Base-by-base conservation (phyloP, 2,113 vertebrate genomes). In the Hippocampus comes region DNA sequence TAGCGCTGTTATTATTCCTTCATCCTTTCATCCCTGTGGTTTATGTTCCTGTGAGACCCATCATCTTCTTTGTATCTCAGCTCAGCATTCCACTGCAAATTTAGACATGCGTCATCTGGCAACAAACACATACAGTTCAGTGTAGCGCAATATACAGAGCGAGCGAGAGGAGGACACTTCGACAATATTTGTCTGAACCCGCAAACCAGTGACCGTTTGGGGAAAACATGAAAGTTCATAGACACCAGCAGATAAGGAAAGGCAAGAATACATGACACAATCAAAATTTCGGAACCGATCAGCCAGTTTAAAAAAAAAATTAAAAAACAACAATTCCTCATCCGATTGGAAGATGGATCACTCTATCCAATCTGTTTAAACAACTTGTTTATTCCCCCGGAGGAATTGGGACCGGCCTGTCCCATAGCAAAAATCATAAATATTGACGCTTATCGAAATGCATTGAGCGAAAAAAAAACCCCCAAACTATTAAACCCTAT, bases 11-110 rank as follows among this genome's bases (percentile, higher is more conserved):
- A 51, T 70, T 76, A 43, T 72, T 78, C 64, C 27, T n/a, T 38
- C 38, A 4, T 75, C 63, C 67, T 81, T 76, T 84, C 75, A 73
- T 80, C 72, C 53, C 41, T 63, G 34, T 72, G 27, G 30, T 67
- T 73, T 76, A 67, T 78, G 74, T 68, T 63, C 49, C 72, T 79
- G 56, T 57, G 70, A 71, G 34, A 69, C 75, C 63, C 68, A 73
- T 70, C 66, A 76, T 72, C 72, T 30, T 68, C 74, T 43, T 68
- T 67, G 69, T 75, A 60, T 81, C 76, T 87, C 68, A 46, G 51
- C 79, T 46, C 72, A 63, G 84, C 87, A 81, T 91, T 82, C 72
- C 82, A 81, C 84, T 74, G 77, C 66, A 77, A 77, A 84, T 83
- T 23, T 72, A 66, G 42, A 70, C 55, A 72, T 73, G 85, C 69